These are phyloP conservation scores for Magallana nippona DNA, from an alignment of 2,888 invertebrate genomes.

Conservation along the genomic window DNA sequence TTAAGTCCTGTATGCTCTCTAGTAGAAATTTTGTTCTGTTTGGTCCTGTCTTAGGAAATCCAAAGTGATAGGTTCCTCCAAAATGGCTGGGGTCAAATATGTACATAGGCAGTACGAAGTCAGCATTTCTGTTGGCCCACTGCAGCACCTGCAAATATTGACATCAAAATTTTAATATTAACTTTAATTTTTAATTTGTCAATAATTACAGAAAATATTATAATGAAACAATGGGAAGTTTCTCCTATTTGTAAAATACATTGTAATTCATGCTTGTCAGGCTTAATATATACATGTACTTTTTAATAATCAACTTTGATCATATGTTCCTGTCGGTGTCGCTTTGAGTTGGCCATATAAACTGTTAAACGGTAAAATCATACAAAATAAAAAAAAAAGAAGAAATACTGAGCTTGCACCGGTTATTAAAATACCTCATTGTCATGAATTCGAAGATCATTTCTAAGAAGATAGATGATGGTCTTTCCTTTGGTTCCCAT, in stretches of 20 bases:
- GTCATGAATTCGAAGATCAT: slow-evolving; percentile 72
- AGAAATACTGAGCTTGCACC: no score
- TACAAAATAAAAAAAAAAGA: background rate
- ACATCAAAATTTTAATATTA: background rate
- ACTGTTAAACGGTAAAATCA: no score
- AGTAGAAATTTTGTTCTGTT: slow-evolving; percentile 69
- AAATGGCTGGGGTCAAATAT: slow-evolving; percentile 75
- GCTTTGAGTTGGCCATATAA: no score
- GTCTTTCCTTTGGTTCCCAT: slow-evolving; percentile 55
- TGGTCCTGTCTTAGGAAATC: slow-evolving; percentile 71
- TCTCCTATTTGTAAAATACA: no score
- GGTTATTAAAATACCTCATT: slow-evolving; percentile 66
- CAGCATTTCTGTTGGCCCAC: slow-evolving; percentile 69
- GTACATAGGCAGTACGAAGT: slow-evolving; percentile 70
- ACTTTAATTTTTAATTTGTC: background rate
- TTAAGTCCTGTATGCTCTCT: slow-evolving; percentile 67
- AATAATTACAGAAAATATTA: background rate
- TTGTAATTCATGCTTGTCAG: no score
- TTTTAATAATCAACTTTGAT: no score
- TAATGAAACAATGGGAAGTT: background rate
- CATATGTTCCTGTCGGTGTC: no score
- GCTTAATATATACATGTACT: no score
- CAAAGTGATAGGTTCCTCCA: slow-evolving; percentile 68
- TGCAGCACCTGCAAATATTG: slow-evolving; percentile 59
- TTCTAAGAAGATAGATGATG: slow-evolving; percentile 70